Conservation (phyloP, 1,140 invertebrate species). For the Vanessa atalanta region DNA sequence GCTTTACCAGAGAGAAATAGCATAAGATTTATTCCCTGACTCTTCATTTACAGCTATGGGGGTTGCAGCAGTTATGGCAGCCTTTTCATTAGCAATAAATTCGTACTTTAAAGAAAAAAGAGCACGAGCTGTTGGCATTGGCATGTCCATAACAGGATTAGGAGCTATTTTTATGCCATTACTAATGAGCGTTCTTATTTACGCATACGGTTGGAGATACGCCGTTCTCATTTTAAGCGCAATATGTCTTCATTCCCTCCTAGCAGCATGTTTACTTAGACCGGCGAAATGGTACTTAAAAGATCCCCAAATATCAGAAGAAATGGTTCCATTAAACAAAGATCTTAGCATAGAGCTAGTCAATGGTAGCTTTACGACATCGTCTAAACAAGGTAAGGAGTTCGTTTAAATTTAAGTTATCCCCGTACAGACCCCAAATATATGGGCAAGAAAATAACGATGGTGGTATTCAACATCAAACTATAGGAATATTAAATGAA, state of each 20-base stretch:
- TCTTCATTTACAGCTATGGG: slow-evolving; percentile 71
- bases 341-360: slow-evolving; percentile 49
- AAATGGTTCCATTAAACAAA: slow-evolving; percentile 61
- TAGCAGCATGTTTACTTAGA: slow-evolving; percentile 81
- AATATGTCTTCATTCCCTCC: slow-evolving; percentile 80
- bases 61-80: slow-evolving; percentile 72
- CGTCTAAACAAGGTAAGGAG: slow-evolving; percentile 53
- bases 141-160: slow-evolving; percentile 81
- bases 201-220: slow-evolving; percentile 78
- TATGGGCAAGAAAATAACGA: too few species aligned
- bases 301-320: slow-evolving; percentile 56
- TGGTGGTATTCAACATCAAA: too few species aligned
- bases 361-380: slow-evolving; percentile 56
- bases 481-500: too few species aligned
- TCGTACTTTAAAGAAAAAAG: slow-evolving; percentile 81
- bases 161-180: slow-evolving; percentile 79
- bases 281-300: slow-evolving; percentile 83
- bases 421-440: too few species aligned
- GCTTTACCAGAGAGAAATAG: neutral
- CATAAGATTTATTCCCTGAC: neutral
- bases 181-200: slow-evolving; percentile 76
- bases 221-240: slow-evolving; percentile 81
- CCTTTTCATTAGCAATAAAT: slow-evolving; percentile 80
- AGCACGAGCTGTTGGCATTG: slow-evolving; percentile 77
- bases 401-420: too few species aligned